A percentile compares a stretch with the other conserved stretches of the same genome.
Evolutionary conservation across 2,888 invertebrate species (phyloP).

Genomic region (Caenorhabditis becei): DNA sequence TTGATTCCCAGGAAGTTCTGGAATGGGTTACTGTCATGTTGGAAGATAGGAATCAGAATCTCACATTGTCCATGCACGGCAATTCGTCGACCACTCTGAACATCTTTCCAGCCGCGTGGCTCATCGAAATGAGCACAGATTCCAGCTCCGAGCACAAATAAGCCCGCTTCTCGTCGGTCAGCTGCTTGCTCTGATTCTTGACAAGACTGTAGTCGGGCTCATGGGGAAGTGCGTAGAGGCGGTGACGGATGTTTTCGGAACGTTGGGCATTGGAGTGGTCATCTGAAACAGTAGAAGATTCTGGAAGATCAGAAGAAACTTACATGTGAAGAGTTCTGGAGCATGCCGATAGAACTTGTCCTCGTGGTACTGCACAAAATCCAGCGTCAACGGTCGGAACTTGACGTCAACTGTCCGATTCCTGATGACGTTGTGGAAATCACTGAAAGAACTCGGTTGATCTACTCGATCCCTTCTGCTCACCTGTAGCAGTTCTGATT

Average conservation of each 20-base stretch:
- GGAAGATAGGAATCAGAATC: not conserved
- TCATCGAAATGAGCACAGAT: constrained; percentile 48
- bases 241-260: constrained; percentile 41
- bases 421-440: constrained; percentile 67
- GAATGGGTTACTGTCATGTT: not conserved
- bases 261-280: constrained; percentile 22
- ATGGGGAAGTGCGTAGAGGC: constrained; percentile 40
- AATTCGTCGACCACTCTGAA: constrained; percentile 42
- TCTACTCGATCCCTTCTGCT: too few relatives aligned
- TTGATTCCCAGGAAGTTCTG: constrained; percentile 18
- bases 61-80: constrained; percentile 54
- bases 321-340: constrained; percentile 69
- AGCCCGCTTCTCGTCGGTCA: constrained; percentile 25
- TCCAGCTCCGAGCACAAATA: constrained; percentile 42
- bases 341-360: constrained; percentile 68
- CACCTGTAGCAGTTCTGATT: constrained; percentile 65
- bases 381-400: constrained; percentile 66
- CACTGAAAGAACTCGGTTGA: constrained; percentile 24
- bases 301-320: not conserved
- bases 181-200: constrained; percentile 26
- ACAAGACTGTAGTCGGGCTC: constrained; percentile 48
- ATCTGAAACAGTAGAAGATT: constrained; percentile 25
- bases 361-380: constrained; percentile 61
- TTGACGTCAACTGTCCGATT: constrained; percentile 67
- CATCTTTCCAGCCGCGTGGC: constrained; percentile 47